A percentile compares a stretch with the other conserved stretches of the same genome.
Conservation (phyloP, 2,888 invertebrate genomes). For the Leptogaster cylindrica region DNA sequence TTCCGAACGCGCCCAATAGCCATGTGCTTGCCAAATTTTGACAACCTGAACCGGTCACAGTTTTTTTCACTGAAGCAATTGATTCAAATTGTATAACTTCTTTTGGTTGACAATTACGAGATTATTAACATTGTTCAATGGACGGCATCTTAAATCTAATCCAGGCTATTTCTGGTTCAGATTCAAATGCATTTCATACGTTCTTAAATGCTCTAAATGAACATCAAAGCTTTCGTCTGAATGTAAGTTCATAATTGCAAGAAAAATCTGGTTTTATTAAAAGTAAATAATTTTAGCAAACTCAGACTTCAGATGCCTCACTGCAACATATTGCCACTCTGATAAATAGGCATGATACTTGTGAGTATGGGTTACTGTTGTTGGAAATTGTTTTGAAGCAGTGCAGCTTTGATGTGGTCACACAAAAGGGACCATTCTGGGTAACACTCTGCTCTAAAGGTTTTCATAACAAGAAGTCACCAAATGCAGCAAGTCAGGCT, state of each 20-base stretch:
- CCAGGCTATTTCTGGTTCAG: conserved; percentile 49
- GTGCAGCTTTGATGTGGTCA: conserved; percentile 50
- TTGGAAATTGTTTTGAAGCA: conserved; percentile 51
- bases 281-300: too few relatives aligned
- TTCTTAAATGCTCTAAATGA: conserved; percentile 52
- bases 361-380: conserved; percentile 49
- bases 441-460: conserved; percentile 51
- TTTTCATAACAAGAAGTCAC: conserved; percentile 49
- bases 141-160: conserved; percentile 51
- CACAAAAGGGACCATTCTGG: conserved; percentile 52
- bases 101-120: too few relatives aligned
- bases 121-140: too few relatives aligned
- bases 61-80: too few relatives aligned
- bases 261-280: too few relatives aligned
- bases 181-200: conserved; percentile 48
- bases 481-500: conserved; percentile 36
- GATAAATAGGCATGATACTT: conserved; percentile 49
- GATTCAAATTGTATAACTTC: too few relatives aligned
- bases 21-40: too few relatives aligned
- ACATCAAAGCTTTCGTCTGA: conserved; percentile 51
- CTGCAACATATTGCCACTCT: conserved; percentile 51
- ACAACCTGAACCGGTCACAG: too few relatives aligned
- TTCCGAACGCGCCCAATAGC: too few relatives aligned
- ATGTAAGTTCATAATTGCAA: too few relatives aligned
- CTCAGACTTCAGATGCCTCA: conserved; percentile 41